Evolutionary conservation across 2,888 invertebrate genomes (phyloP), one percentile per base, ranked within the genome.

Genomic region (Invenusta paracnida): DNA sequence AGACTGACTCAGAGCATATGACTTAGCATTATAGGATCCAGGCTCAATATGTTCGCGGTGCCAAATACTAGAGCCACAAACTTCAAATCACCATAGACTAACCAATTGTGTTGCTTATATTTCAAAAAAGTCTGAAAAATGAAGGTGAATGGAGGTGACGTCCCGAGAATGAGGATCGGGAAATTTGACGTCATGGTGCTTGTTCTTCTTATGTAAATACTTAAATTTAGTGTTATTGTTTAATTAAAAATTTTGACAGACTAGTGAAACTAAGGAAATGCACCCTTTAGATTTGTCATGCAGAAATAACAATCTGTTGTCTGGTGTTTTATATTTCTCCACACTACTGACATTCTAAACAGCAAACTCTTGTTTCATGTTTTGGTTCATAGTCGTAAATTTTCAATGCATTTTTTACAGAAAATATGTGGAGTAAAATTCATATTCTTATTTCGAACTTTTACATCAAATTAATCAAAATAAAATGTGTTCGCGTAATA

Each of bases 61-160:
- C 79, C 79, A 79, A 79, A 27, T 23, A 79, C n/a, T 25, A 79
- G 5, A 79, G 79, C 79, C 23, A 79, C 79, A 25, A 11, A 2
- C 28, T n/a, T 79, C 79, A 79, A 79, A n/a, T n/a, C 79, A 79
- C 79, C 79, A 79, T n/a, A 79, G 79, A 79, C n/a, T 79, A 79
- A 79, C 79, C 79, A 79, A 27, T 79, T 79, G n/a, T 79, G 79
- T 23, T 79, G 25, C 79, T 27, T 79, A 2, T 79, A 79, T 79
- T 79, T 79, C 48, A 48, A 48, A 48, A 48, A 5, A 48, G 48
- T 48, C 48, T 11, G 48, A 5, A 48, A 48, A n/a, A n/a, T n/a
- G n/a, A n/a, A n/a, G n/a, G n/a, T n/a, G n/a, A n/a, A n/a, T n/a
- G n/a, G n/a, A n/a, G n/a, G n/a, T n/a, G n/a, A n/a, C n/a, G n/a